phyloP scores from a whole-genome alignment of 2,113 vertebrate genomes.

The Zosterops borbonicus region DNA sequence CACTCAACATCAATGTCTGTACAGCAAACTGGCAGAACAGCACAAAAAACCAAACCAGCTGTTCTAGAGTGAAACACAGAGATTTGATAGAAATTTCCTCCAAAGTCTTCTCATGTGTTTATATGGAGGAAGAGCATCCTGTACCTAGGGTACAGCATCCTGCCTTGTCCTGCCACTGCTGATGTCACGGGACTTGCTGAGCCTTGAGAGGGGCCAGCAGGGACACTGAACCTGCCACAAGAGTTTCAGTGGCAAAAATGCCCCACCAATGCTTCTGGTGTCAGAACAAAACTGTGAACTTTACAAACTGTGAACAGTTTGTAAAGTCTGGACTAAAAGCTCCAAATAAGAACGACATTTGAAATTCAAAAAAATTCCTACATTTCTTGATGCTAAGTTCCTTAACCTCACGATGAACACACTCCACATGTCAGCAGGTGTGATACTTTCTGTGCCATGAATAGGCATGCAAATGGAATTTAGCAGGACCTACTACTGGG shows the following conservation, averaged over 20 bases:
- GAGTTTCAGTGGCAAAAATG: not conserved
- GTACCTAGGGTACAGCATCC: not conserved
- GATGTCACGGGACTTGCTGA: not conserved
- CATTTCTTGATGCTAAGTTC: not conserved
- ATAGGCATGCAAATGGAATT: not conserved
- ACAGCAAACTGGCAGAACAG: not conserved
- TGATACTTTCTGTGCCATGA: not conserved
- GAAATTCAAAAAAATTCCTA: not conserved
- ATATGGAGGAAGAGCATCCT: not conserved
- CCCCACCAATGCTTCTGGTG: not conserved
- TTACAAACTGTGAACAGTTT: not conserved
- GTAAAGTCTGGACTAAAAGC: not conserved
- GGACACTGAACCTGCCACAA: not conserved
- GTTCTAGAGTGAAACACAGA: not conserved
- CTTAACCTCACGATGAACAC: accelerated
- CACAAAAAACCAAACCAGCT: not conserved
- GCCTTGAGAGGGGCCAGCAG: not conserved
- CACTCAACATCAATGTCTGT: not conserved
- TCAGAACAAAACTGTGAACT: too few species aligned
- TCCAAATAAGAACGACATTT: not conserved
- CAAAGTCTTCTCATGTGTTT: not conserved
- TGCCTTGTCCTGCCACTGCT: not conserved
- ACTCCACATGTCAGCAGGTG: not conserved
- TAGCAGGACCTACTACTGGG: not conserved
- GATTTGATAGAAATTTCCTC: not conserved